Evolutionary conservation across 2,113 vertebrate genomes (phyloP).

Genomic region (Tautogolabrus adspersus): DNA sequence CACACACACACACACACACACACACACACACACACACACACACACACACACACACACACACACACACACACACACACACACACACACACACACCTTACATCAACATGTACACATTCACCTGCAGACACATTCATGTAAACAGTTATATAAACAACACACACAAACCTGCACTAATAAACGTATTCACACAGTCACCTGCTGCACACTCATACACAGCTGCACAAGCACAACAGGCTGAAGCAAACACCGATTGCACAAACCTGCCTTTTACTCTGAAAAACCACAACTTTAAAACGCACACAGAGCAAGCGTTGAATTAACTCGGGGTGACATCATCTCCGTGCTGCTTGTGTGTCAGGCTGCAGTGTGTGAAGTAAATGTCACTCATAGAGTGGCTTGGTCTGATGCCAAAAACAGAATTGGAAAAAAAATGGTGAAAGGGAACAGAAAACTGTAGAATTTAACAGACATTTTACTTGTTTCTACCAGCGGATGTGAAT

Average conservation of each 20-base stretch:
- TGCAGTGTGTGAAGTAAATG: conserved; percentile 57
- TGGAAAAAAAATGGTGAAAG: conserved; percentile 12
- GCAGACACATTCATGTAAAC: not conserved
- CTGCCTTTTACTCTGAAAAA: conserved; percentile 31
- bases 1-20: conserved; percentile 7
- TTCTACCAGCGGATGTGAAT: not conserved
- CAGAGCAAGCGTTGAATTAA: conserved; percentile 51
- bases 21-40: too few species aligned
- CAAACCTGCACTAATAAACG: not conserved
- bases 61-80: not conserved
- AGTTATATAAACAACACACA: not conserved
- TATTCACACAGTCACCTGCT: not conserved
- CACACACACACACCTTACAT: not conserved
- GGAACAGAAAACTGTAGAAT: not conserved
- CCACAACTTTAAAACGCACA: conserved; percentile 5
- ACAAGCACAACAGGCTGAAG: conserved; percentile 47
- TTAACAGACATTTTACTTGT: not conserved
- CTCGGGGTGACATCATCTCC: conserved; percentile 60
- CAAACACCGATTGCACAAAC: conserved; percentile 57
- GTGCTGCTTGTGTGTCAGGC: conserved; percentile 48
- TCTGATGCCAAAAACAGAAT: conserved; percentile 33
- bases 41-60: too few species aligned
- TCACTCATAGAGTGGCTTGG: conserved; percentile 52
- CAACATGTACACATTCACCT: not conserved
- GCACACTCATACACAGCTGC: conserved; percentile 27